Evolutionary conservation across 2,113 vertebrate species (phyloP).

Genomic region (Boleophthalmus pectinirostris): DNA sequence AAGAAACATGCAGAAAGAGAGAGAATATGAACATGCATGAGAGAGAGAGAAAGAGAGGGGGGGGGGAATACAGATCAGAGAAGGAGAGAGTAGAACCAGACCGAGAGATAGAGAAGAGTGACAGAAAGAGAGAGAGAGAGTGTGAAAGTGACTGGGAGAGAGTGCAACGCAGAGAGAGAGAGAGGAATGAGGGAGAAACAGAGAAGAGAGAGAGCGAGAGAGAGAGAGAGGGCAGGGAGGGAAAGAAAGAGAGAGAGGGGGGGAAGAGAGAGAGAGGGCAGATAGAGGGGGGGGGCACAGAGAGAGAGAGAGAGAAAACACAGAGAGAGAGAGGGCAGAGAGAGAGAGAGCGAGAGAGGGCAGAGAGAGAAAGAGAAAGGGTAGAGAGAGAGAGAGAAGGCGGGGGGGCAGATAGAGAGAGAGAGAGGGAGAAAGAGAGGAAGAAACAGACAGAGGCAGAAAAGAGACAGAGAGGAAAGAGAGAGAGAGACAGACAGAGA

Average conservation of each 20-base stretch:
- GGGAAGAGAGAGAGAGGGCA: background rate
- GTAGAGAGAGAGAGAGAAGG: background rate
- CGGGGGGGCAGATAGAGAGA: too few species aligned
- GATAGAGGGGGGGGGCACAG: background rate
- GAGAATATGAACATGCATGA: slow-evolving; percentile 33
- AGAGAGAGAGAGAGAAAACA: slow-evolving; percentile 40
- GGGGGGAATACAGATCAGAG: background rate
- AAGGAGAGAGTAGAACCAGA: background rate
- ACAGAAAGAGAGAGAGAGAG: background rate
- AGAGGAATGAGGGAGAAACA: too few species aligned
- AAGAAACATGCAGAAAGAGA: background rate
- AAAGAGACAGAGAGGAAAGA: background rate
- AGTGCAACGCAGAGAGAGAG: too few species aligned
- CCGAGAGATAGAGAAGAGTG: background rate
- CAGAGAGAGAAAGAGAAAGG: background rate
- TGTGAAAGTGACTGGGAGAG: too few species aligned
- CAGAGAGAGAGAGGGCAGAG: background rate
- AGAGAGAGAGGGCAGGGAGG: too few species aligned
- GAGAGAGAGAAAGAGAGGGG: slow-evolving; percentile 5
- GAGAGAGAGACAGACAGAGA: background rate
- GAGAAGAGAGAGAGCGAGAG: too few species aligned
- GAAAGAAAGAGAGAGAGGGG: background rate
- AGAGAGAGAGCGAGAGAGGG: background rate
- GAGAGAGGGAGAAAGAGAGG: background rate
- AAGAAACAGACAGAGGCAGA: background rate